A percentile compares a stretch with the other conserved stretches of the same genome.
Conservation (phyloP, 1,140 invertebrate genomes). For the Lasioglossum baleicum region DNA sequence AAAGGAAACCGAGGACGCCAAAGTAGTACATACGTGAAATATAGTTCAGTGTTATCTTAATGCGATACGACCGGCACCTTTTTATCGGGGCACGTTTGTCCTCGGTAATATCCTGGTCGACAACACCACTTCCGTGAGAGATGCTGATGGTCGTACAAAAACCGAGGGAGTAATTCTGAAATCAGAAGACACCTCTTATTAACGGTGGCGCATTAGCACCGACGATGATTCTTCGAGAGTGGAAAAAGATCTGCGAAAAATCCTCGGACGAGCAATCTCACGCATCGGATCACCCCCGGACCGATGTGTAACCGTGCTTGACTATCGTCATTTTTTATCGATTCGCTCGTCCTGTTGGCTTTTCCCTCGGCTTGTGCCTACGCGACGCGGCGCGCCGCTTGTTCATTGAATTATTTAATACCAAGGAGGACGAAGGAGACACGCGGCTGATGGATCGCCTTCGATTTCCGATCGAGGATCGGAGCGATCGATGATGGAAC, state of each 20-base stretch:
- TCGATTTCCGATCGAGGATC: conserved; percentile 37
- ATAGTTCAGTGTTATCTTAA: conserved; percentile 45
- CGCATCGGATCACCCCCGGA: conserved; percentile 72
- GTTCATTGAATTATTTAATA: conserved; percentile 68
- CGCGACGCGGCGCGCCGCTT: conserved; percentile 14
- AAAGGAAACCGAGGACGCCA: background rate
- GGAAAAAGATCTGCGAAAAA: conserved; percentile 41
- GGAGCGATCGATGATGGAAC: conserved; percentile 31
- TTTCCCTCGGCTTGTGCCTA: background rate
- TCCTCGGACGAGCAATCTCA: conserved; percentile 73
- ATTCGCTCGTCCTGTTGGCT: background rate
- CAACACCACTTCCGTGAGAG: conserved; percentile 43
- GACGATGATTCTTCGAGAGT: conserved; percentile 45
- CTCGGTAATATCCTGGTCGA: conserved; percentile 14
- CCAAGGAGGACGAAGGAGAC: conserved; percentile 21
- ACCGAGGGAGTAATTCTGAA: conserved; percentile 26
- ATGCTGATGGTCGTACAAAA: conserved; percentile 25
- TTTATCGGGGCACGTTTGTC: conserved; percentile 30
- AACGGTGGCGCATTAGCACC: conserved; percentile 45
- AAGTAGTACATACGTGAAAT: background rate
- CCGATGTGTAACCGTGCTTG: conserved; percentile 64
- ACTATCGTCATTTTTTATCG: conserved; percentile 51
- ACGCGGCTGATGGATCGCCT: conserved; percentile 50
- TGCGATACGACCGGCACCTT: conserved; percentile 28
- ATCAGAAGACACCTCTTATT: conserved; percentile 54